phyloP scores from a whole-genome alignment of 2,113 vertebrate genomes.

The Gobio gobio region DNA sequence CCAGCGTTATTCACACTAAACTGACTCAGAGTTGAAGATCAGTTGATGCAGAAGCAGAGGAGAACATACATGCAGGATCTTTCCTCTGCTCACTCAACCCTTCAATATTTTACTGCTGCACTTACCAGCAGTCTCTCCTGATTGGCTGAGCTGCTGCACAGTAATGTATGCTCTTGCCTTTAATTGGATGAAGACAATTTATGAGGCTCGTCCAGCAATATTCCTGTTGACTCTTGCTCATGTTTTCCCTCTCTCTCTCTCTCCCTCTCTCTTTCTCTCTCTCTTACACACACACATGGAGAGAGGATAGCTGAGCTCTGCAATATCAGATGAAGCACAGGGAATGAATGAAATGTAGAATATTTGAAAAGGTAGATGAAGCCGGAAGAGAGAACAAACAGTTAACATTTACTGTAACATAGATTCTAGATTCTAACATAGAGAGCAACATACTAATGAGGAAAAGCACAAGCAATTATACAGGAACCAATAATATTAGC shows the following conservation, averaged over 20 bases:
- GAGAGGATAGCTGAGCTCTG: slow-evolving; percentile 26
- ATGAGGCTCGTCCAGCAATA: slow-evolving; percentile 39
- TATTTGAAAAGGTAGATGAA: background rate
- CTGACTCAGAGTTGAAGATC: background rate
- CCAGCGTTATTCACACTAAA: background rate
- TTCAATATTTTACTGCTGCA: slow-evolving; percentile 30
- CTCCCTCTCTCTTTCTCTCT: slow-evolving; percentile 37
- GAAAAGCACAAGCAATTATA: background rate
- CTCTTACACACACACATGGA: background rate
- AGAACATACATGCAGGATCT: slow-evolving; percentile 24
- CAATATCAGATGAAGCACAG: slow-evolving; percentile 6
- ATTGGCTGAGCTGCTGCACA: slow-evolving; percentile 64
- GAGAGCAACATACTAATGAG: background rate
- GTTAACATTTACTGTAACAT: background rate
- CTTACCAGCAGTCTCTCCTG: slow-evolving; percentile 29
- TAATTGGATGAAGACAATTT: slow-evolving; percentile 58
- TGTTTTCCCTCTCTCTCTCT: slow-evolving; percentile 36
- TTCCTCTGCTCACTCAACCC: slow-evolving; percentile 1
- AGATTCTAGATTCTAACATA: background rate
- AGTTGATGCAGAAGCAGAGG: background rate
- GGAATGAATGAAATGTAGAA: background rate
- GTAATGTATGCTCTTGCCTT: slow-evolving; percentile 58
- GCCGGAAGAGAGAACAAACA: background rate
- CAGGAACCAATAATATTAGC: background rate
- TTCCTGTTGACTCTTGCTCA: background rate